Conservation (phyloP, 2,888 invertebrate genomes). For the Zeuzera pyrina region DNA sequence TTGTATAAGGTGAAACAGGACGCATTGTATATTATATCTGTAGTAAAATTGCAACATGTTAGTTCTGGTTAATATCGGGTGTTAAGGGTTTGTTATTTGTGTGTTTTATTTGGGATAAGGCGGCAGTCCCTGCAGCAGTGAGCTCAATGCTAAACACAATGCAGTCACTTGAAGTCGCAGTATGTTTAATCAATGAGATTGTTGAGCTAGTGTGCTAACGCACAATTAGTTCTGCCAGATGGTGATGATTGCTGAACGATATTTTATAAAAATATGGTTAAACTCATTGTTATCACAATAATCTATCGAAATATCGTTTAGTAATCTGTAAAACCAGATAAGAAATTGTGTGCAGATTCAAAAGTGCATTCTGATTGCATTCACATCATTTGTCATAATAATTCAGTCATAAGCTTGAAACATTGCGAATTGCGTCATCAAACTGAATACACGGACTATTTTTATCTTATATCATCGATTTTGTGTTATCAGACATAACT, state of each 20-base stretch:
- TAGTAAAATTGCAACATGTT: slow-evolving; percentile 2
- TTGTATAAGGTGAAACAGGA: too few species aligned
- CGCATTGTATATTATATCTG: slow-evolving; percentile 1
- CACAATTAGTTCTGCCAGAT: slow-evolving; percentile 50
- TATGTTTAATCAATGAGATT: slow-evolving; percentile 67
- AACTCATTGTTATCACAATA: slow-evolving; percentile 9
- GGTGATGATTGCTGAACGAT: slow-evolving; percentile 56
- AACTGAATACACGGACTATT: too few species aligned
- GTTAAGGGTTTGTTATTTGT: slow-evolving; percentile 61
- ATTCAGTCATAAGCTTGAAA: slow-evolving; percentile 38
- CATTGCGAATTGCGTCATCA: too few species aligned
- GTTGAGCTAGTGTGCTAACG: slow-evolving; percentile 70
- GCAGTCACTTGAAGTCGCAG: slow-evolving; percentile 74
- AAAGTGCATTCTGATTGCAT: slow-evolving; percentile 43
- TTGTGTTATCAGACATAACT: too few species aligned
- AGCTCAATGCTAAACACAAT: slow-evolving; percentile 84
- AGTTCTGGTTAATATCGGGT: too few species aligned
- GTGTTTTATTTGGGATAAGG: slow-evolving; percentile 73
- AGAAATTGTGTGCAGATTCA: slow-evolving; percentile 51
- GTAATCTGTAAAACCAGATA: slow-evolving; percentile 42
- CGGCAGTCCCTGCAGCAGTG: slow-evolving; percentile 82
- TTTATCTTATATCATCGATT: too few species aligned
- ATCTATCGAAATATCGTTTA: slow-evolving; percentile 36
- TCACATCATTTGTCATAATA: slow-evolving; percentile 30
- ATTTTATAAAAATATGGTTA: slow-evolving; percentile 23